Evolutionary conservation across 2,113 vertebrate genomes (phyloP).

Genomic region (Callospermophilus lateralis): DNA sequence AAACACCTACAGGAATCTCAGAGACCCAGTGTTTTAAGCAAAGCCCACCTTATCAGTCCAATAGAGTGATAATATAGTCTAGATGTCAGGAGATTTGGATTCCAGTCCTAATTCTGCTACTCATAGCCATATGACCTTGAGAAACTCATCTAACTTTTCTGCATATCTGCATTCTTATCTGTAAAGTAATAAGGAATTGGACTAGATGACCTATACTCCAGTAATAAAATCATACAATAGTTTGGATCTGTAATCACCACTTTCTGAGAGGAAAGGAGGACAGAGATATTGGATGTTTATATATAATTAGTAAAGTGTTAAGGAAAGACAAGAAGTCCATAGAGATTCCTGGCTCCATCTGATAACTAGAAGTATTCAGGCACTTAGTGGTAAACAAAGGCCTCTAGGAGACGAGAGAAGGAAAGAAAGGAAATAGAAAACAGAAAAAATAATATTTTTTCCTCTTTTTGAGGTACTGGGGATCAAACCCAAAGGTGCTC

Average conservation of each 20-base stretch:
- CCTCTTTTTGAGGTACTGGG: not conserved
- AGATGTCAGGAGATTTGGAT: not conserved
- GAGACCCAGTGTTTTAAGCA: slow-evolving; percentile 5
- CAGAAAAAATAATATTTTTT: not conserved
- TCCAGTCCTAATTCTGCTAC: not conserved
- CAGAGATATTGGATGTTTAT: not conserved
- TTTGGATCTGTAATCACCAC: not conserved
- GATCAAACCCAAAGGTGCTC: not conserved
- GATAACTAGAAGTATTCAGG: slow-evolving; percentile 3
- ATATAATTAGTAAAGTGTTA: not conserved
- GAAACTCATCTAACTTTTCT: slow-evolving; percentile 34
- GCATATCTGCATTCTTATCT: slow-evolving; percentile 7
- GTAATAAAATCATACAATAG: not conserved
- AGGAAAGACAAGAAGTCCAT: slow-evolving; percentile 23
- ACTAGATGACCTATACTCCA: not conserved
- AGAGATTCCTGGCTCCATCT: not conserved
- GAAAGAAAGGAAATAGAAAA: not conserved
- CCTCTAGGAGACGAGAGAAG: not conserved
- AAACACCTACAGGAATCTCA: not conserved
- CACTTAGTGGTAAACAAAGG: not conserved
- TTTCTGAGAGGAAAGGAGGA: not conserved
- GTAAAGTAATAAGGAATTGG: slow-evolving; percentile 21
- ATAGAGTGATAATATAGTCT: not conserved
- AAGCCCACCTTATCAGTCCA: not conserved
- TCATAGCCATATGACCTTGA: not conserved